Conservation (phyloP, 2,888 invertebrate genomes). For the Drosophila incognita region DNA sequence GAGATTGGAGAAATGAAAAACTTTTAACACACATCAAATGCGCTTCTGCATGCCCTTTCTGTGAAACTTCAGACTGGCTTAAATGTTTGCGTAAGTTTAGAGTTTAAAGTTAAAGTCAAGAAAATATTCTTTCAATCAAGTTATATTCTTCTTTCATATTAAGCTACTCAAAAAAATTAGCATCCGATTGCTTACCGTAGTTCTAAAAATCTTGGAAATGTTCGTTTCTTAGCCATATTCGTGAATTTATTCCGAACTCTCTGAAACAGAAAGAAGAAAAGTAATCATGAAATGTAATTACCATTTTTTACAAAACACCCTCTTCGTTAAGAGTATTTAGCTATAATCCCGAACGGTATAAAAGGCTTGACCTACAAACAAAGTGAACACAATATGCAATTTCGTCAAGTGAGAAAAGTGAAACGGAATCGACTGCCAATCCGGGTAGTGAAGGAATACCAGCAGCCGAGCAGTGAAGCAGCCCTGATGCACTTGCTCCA, state of each 20-base stretch:
- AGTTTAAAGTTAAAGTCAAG: not conserved
- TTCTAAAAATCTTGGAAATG: not conserved
- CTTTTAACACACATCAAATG: not conserved
- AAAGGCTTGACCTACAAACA: constrained; percentile 14
- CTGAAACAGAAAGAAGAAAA: fast-evolving
- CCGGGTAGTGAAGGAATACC: constrained; percentile 24
- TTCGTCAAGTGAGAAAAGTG: constrained; percentile 12
- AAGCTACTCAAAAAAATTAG: not conserved
- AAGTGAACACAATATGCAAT: constrained; percentile 35
- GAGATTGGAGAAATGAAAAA: constrained; percentile 34
- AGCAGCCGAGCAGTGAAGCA: not conserved
- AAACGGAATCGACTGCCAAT: constrained; percentile 6
- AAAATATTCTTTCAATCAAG: not conserved
- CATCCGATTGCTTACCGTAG: not conserved
- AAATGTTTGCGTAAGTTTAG: not conserved
- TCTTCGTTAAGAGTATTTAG: not conserved
- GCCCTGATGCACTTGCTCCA: constrained; percentile 55
- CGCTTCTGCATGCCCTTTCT: constrained; percentile 17
- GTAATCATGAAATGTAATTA: not conserved
- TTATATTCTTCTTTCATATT: not conserved
- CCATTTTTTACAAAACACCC: not conserved
- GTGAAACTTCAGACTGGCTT: not conserved
- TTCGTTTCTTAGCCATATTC: not conserved
- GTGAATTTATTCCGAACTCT: not conserved
- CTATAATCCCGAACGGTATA: constrained; percentile 27